phyloP scores from a whole-genome alignment of 2,113 vertebrate genomes.

The Gambusia holbrooki region DNA sequence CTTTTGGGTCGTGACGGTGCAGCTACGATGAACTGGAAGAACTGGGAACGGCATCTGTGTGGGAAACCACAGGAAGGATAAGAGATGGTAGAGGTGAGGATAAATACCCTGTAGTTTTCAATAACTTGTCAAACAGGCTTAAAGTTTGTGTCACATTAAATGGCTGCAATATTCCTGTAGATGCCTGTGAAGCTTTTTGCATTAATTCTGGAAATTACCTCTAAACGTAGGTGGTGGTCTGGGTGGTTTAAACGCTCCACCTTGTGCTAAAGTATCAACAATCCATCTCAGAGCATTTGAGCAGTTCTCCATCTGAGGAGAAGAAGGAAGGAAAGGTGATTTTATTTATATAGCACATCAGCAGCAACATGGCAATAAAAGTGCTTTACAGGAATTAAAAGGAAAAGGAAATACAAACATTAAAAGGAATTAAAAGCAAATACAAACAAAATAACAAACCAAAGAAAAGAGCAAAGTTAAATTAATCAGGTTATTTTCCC shows the following conservation, averaged over 20 bases:
- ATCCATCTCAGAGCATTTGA: conserved; percentile 84
- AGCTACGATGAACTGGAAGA: conserved; percentile 48
- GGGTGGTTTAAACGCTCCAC: conserved; percentile 69
- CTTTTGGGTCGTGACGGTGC: not conserved
- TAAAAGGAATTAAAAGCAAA: no score
- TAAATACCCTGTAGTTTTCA: not conserved
- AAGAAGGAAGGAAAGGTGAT: not conserved
- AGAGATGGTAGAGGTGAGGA: no score
- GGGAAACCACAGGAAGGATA: conserved; percentile 5
- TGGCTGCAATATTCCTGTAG: not conserved
- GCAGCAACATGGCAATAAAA: no score
- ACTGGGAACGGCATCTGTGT: conserved; percentile 42
- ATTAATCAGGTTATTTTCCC: not conserved
- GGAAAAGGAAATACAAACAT: no score
- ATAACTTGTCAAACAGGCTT: not conserved
- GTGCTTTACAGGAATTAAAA: no score
- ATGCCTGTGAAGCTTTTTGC: no score
- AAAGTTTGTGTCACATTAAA: not conserved
- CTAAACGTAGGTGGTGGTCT: conserved; percentile 74
- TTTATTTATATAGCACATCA: no score
- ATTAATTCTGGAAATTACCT: conserved; percentile 44
- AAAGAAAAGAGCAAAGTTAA: not conserved
- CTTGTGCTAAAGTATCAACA: conserved; percentile 82
- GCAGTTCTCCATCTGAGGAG: conserved; percentile 85
- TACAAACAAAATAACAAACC: no score